Percentiles rank a stretch among this genome's conserved stretches.
Evolutionary conservation across 2,888 invertebrate species (phyloP).

Genomic region (Agrotis segetum): DNA sequence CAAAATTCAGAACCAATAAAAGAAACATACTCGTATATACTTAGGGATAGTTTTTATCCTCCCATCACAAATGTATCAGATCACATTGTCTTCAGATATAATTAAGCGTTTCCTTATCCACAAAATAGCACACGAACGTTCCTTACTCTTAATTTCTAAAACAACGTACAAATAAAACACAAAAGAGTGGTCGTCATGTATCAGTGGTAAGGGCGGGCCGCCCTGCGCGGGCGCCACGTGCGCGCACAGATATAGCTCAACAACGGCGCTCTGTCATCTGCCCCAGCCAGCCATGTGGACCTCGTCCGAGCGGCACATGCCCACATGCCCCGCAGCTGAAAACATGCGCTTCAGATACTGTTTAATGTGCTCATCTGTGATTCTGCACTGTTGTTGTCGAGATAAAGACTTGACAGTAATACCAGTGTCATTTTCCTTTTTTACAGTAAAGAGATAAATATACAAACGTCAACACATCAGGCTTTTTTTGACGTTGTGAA

Average conservation of each 20-base stretch:
- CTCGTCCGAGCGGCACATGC: constrained; percentile 77
- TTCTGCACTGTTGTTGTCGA: constrained; percentile 41
- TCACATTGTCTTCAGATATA: too few relatives aligned
- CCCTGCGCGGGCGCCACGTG: constrained; percentile 73
- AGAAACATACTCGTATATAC: too few relatives aligned
- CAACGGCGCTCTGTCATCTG: constrained; percentile 81
- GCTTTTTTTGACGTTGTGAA: too few relatives aligned
- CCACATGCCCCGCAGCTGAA: constrained; percentile 83
- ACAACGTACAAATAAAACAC: constrained; percentile 1
- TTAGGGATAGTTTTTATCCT: too few relatives aligned
- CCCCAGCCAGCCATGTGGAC: constrained; percentile 73
- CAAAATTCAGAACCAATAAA: too few relatives aligned
- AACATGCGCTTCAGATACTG: constrained; percentile 63
- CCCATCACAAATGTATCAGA: too few relatives aligned
- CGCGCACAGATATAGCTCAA: constrained; percentile 63
- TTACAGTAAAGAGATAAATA: background rate
- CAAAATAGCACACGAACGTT: background rate
- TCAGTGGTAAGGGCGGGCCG: constrained; percentile 80
- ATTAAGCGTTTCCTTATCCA: background rate
- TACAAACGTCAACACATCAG: too few relatives aligned
- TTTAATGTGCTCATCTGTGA: constrained; percentile 54
- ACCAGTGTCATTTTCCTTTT: constrained; percentile 30
- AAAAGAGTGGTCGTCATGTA: constrained; percentile 14
- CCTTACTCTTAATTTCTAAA: background rate
- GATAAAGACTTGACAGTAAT: constrained; percentile 23